These are phyloP conservation scores for Heliocidaris tuberculata DNA, from an alignment of 35 echinoderm and acorn worm species.

Conservation along the genomic window DNA sequence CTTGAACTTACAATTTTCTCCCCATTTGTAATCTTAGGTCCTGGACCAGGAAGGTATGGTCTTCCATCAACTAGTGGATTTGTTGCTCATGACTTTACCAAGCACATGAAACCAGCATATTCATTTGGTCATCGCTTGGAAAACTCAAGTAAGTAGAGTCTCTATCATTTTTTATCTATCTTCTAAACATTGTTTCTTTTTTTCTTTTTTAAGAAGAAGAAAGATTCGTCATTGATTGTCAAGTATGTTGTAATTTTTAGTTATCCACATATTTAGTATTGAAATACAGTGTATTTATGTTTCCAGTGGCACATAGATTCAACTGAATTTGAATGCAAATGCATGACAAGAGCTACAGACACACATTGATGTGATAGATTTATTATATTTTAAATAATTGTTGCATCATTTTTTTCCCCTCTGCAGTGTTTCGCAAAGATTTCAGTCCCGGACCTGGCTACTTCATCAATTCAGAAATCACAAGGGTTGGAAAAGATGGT, in stretches of 20 bases:
- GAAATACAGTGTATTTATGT: too few relatives aligned
- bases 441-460: conserved; percentile 91
- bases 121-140: conserved; percentile 84
- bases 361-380: neutral
- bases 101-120: conserved; percentile 98
- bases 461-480: conserved; percentile 69
- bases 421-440: conserved; percentile 91
- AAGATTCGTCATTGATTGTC: too few relatives aligned
- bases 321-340: neutral
- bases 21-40: conserved; percentile 52
- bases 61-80: conserved; percentile 85
- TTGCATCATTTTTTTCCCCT: conserved; percentile 18
- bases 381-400: neutral
- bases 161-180: neutral
- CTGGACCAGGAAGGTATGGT: conserved; percentile 94
- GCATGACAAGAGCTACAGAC: too few relatives aligned
- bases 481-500: conserved; percentile 90
- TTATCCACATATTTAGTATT: too few relatives aligned
- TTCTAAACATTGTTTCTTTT: too few relatives aligned
- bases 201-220: too few relatives aligned
- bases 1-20: too few relatives aligned
- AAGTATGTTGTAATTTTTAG: neutral
- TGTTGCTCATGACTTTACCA: conserved; percentile 83
- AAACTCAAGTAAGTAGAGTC: conserved; percentile 78
- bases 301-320: neutral